Percentiles rank a stretch among this genome's conserved stretches.
These are phyloP conservation scores for Magallana ariakensis DNA, from an alignment of 1,140 invertebrate species.

Conservation along the genomic window DNA sequence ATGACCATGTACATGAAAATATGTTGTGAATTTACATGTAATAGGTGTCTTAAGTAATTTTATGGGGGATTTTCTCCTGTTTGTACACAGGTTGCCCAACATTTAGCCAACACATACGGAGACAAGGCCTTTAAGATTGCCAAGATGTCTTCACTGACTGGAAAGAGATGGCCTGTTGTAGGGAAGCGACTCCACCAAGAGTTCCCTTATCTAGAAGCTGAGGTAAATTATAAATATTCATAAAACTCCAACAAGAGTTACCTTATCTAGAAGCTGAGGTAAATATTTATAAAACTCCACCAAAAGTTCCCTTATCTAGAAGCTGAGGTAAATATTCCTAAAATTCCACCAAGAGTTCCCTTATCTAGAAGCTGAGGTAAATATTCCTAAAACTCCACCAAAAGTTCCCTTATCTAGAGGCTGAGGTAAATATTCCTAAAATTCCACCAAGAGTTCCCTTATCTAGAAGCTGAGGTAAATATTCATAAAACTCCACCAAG, in stretches of 20 bases:
- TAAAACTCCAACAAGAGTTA: no score
- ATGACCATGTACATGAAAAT: no score
- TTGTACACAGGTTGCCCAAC: slow-evolving; percentile 91
- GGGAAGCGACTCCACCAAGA: slow-evolving; percentile 97
- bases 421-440: no score
- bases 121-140: slow-evolving; percentile 98
- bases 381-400: no score
- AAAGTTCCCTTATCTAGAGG: no score
- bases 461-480: slow-evolving; percentile 97
- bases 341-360: slow-evolving; percentile 98
- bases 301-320: no score
- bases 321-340: no score
- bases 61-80: no score
- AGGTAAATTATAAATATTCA: slow-evolving; percentile 86
- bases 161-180: slow-evolving; percentile 96
- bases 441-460: slow-evolving; percentile 98
- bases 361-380: slow-evolving; percentile 98
- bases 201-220: slow-evolving; percentile 99
- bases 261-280: no score
- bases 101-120: slow-evolving; percentile 97
- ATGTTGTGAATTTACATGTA: no score
- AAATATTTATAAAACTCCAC: no score
- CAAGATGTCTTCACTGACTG: slow-evolving; percentile 96
- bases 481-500: slow-evolving; percentile 94
- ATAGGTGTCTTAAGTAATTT: no score